These are phyloP conservation scores for Phragmatobia fuliginosa DNA, from an alignment of 2,888 invertebrate species.

Conservation along the genomic window DNA sequence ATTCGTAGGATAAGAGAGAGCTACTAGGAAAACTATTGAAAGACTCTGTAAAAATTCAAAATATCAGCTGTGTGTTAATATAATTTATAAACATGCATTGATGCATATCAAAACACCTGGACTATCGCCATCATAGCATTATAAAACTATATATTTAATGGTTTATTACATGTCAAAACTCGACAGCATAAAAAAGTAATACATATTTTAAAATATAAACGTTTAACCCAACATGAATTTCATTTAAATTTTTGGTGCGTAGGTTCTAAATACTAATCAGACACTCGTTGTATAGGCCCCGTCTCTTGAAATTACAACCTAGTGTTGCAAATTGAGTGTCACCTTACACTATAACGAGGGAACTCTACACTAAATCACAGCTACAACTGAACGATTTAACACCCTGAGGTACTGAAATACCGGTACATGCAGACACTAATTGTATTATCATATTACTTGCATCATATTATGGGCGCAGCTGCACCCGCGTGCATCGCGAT, in stretches of 20 bases:
- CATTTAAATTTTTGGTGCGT: neutral
- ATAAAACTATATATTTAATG: neutral
- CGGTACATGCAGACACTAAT: conserved; percentile 19
- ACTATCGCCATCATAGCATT: neutral
- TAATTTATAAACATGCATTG: too few relatives aligned
- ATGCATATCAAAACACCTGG: neutral
- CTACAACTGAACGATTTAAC: conserved; percentile 10
- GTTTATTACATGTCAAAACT: neutral
- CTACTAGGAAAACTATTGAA: neutral
- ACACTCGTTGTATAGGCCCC: neutral
- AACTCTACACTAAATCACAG: conserved; percentile 7
- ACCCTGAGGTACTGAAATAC: conserved; percentile 9
- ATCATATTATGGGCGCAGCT: too few relatives aligned
- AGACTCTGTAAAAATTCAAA: neutral
- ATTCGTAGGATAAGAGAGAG: neutral
- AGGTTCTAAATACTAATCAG: neutral
- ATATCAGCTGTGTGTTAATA: too few relatives aligned
- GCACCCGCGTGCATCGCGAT: too few relatives aligned
- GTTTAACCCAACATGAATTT: neutral
- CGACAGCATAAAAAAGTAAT: neutral
- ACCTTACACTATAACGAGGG: conserved; percentile 24
- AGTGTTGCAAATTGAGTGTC: conserved; percentile 10
- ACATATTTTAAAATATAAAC: neutral
- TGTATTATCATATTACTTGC: conserved; percentile 32
- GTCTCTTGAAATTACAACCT: conserved; percentile 10